These are phyloP conservation scores for Rutpela maculata DNA, from an alignment of 2,888 invertebrate genomes.

Conservation along the genomic window DNA sequence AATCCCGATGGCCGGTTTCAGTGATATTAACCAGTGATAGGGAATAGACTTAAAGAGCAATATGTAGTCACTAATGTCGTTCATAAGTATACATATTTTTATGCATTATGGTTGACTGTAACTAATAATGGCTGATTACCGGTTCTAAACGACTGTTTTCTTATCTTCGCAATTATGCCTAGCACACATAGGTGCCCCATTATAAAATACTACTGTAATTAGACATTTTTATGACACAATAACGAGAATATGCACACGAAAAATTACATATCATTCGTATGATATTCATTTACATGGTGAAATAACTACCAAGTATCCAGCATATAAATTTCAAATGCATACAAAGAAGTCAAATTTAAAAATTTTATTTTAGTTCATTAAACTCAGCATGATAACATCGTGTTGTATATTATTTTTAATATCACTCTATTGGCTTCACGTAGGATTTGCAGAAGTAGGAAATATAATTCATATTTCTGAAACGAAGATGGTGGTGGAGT, in stretches of 20 bases:
- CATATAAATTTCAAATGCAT: neutral
- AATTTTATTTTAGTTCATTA: constrained; percentile 11
- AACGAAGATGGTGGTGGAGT: too few relatives aligned
- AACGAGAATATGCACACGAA: constrained; percentile 41
- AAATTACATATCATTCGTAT: constrained; percentile 35
- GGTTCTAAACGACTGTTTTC: constrained; percentile 50
- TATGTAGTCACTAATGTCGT: constrained; percentile 46
- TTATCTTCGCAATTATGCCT: constrained; percentile 51
- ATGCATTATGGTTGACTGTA: constrained; percentile 48
- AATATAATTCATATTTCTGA: too few relatives aligned
- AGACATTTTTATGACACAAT: constrained; percentile 45
- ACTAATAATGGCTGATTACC: constrained; percentile 52
- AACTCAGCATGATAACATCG: neutral
- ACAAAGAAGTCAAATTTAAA: neutral
- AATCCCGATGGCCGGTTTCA: constrained; percentile 39
- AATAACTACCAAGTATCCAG: constrained; percentile 1
- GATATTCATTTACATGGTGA: constrained; percentile 22
- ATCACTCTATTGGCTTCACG: too few relatives aligned
- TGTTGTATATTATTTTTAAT: neutral
- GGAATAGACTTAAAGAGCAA: constrained; percentile 40
- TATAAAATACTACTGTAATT: constrained; percentile 48
- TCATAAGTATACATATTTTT: constrained; percentile 51
- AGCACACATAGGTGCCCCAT: constrained; percentile 46
- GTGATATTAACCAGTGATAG: constrained; percentile 44
- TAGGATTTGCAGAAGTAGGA: too few relatives aligned